Base-by-base conservation (phyloP, 2,888 invertebrate species). In the Odontomyia ornata region DNA sequence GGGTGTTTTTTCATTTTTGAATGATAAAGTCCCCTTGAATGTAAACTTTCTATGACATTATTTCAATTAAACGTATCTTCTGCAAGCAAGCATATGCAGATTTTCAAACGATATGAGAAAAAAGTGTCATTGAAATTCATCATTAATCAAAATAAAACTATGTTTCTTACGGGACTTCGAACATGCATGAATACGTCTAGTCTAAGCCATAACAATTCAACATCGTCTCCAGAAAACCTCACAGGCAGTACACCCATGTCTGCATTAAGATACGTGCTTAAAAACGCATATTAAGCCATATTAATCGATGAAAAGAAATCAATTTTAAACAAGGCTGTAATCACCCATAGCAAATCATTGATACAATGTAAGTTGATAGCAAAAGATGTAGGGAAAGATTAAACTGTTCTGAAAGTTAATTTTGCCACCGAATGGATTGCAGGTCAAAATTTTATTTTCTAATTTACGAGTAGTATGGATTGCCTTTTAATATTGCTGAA, bases 81-180 rank as follows among this genome's bases (percentile, higher is more conserved):
- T 56, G 11, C 56, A 56, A 56, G 11, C 18, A n/a, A 56, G 36
- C 36, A 36, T 36, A 36, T 9, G 9, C 36, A 36, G 3, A 36
- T 36, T 36, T 9, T 9, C 9, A 36, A 5, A 36, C n/a, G n/a
- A n/a, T n/a, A 36, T 36, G 21, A 7, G 21, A 52, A 60, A 60
- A 60, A 60, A 21, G 23, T 60, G 60, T 23, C 60, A 60, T 21
- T 60, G 7, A 23, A 25, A 60, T 30, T 64, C 28, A 18, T 13
- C 18, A 27, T 30, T 64, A 64, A 28, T 64, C 64, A 64, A 30
- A 28, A 23, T 64, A n/a, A 25, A 30, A 30, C 28, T 64, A 30
- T 36, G 36, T 36, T 36, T 64, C 64, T 64, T 64, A 23, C 64
- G 64, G 64, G 30, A 64, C 64, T 64, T 64, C 28, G 13, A 30